Evolutionary conservation across 2,888 invertebrate genomes (phyloP), one percentile per base, ranked within the genome.

Genomic region (Agrotis segetum): DNA sequence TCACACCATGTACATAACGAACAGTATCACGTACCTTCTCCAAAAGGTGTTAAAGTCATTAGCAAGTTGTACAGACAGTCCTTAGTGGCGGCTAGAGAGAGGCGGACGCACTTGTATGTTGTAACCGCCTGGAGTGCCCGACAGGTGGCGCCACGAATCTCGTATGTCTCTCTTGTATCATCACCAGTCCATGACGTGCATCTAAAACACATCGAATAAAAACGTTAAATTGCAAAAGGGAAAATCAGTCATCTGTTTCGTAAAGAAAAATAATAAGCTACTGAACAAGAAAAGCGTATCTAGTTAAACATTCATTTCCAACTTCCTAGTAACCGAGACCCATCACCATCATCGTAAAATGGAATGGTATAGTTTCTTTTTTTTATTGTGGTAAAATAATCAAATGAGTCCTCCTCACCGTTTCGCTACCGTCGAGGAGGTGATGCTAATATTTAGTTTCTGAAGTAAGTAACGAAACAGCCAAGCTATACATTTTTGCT

Each of bases 51-150:
- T 44, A 96, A 77, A 1, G 90, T 92, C 29, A 74, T 55, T 50
- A 95, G 58, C 47, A 96, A 81, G 66, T 90, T 89, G 67, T 93
- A 90, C 14, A 96, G 88, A 67, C 96, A 96, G 76, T 96, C 96
- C 46, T 92, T 92, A 16, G 96, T 93, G 14, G 84, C 72, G 9
- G 95, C 91, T 44, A 96, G 92, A 0, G 93, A 79, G 0, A 79
- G 55, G 16, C 94, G 92, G 49, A 95, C 94, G 82, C 91, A 90
- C 62, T 90, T 92, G 64, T 91, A 88, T 46, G 88, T 56, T 2
- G 89, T 79, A 44, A 89, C 92, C 5, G 89, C 91, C 49, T 85
- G 86, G 0, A 96, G 85, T 50, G 92, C 89, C 19, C 94, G 91
- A 67, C 93, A 91, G 11, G 87, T 64, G 7, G 92, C 87, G 40